These are phyloP conservation scores for Cosmopolites sordidus DNA, from an alignment of 2,888 invertebrate species.

Conservation along the genomic window DNA sequence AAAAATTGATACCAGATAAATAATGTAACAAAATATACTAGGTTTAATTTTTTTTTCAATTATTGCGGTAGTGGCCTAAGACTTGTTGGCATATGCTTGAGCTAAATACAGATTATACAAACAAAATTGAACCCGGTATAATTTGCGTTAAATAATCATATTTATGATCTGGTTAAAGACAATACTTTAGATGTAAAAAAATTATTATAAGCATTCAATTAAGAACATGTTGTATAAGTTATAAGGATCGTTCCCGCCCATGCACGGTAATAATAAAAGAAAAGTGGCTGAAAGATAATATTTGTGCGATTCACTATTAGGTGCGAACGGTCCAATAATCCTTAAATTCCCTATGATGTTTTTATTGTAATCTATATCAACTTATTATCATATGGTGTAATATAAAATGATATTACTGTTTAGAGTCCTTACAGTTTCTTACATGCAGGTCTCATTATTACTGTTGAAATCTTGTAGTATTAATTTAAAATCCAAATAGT, in stretches of 20 bases:
- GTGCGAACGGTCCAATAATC: neutral
- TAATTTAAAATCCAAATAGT: conserved; percentile 7
- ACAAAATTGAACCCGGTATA: conserved; percentile 15
- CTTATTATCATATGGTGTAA: conserved; percentile 12
- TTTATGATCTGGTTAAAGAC: conserved; percentile 47
- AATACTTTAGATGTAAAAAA: conserved; percentile 49
- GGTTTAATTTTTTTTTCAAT: conserved; percentile 4
- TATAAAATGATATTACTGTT: conserved; percentile 6
- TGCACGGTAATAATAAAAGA: neutral
- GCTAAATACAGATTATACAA: neutral
- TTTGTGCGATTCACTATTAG: neutral
- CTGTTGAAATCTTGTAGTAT: conserved; percentile 8
- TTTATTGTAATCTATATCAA: conserved; percentile 28
- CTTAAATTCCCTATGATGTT: conserved; percentile 25
- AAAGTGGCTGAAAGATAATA: neutral
- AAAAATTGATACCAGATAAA: conserved; percentile 23
- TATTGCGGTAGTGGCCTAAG: conserved; percentile 8
- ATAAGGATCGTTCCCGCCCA: conserved; percentile 11
- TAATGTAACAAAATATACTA: conserved; percentile 18
- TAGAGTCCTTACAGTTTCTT: conserved; percentile 1
- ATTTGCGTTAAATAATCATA: conserved; percentile 12
- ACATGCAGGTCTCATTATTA: conserved; percentile 6
- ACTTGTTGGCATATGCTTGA: neutral
- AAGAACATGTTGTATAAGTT: conserved; percentile 43
- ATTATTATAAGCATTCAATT: conserved; percentile 41